Evolutionary conservation across 2,888 invertebrate genomes (phyloP).

Genomic region (Plebejus argus): DNA sequence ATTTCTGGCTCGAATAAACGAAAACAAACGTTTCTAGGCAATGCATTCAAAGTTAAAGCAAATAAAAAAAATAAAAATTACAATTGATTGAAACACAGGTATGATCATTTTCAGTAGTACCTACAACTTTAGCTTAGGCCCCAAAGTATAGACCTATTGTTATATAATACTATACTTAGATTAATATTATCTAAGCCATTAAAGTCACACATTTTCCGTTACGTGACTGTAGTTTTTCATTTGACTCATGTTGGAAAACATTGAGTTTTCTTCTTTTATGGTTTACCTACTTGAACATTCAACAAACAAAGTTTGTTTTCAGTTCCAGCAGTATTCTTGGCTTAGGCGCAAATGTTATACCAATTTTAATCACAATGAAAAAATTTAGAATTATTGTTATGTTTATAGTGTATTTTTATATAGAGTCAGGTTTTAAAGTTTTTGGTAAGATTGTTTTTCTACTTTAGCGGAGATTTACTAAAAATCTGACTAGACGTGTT

Average conservation of each 20-base stretch:
- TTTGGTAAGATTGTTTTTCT: background rate
- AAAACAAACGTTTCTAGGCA: too few species aligned
- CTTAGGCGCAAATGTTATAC: background rate
- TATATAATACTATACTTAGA: too few species aligned
- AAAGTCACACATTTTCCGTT: background rate
- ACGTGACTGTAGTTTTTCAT: background rate
- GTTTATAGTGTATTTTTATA: background rate
- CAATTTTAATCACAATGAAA: background rate
- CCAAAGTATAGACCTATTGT: too few species aligned
- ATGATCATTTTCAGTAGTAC: too few species aligned
- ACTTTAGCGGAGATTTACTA: too few species aligned
- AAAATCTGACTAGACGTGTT: too few species aligned
- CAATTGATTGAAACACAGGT: too few species aligned
- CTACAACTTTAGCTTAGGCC: too few species aligned
- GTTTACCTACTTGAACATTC: slow-evolving; percentile 3
- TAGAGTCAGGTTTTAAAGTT: background rate
- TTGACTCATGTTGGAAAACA: background rate
- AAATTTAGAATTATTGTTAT: background rate
- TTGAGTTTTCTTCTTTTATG: background rate
- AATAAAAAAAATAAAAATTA: too few species aligned
- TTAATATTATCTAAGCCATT: background rate
- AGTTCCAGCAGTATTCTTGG: background rate
- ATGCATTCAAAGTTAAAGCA: too few species aligned
- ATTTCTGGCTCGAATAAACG: too few species aligned
- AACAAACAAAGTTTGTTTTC: slow-evolving; percentile 15